Percentiles rank a stretch among this genome's conserved stretches.
Conservation (phyloP, 2,888 invertebrate genomes). For the Drosophila incognita region DNA sequence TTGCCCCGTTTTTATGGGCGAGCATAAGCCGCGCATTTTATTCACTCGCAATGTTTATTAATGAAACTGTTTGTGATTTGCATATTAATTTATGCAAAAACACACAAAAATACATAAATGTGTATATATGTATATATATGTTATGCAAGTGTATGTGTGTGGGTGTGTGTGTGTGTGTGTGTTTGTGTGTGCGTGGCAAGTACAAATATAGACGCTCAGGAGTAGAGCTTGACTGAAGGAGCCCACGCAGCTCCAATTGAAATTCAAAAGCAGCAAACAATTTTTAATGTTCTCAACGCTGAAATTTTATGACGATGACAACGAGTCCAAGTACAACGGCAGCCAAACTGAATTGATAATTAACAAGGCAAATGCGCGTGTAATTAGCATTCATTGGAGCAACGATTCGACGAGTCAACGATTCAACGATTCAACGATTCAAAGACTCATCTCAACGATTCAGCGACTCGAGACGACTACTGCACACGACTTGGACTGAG, state of each 20-base stretch:
- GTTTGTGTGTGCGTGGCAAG: constrained; percentile 6
- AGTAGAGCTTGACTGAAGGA: constrained; percentile 19
- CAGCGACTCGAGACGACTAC: constrained; percentile 10
- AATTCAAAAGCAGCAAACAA: constrained; percentile 77
- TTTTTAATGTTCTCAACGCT: constrained; percentile 71
- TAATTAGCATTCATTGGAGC: constrained; percentile 80
- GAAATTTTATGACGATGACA: constrained; percentile 74
- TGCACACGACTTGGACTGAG: constrained; percentile 18
- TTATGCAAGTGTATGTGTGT: constrained; percentile 28
- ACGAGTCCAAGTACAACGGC: constrained; percentile 39
- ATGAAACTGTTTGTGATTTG: constrained; percentile 83
- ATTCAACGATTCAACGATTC: constrained; percentile 6
- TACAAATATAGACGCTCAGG: constrained; percentile 19
- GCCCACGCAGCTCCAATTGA: constrained; percentile 55
- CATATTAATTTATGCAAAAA: constrained; percentile 82
- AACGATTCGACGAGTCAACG: constrained; percentile 23
- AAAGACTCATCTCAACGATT: not conserved
- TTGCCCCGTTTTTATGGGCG: constrained; percentile 63
- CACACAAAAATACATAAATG: constrained; percentile 55
- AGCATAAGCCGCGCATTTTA: constrained; percentile 75
- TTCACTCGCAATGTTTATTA: constrained; percentile 80
- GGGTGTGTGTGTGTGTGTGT: constrained; percentile 10
- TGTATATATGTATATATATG: constrained; percentile 15
- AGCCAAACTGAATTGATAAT: constrained; percentile 80
- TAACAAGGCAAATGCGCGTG: constrained; percentile 80